Evolutionary conservation across 2,888 invertebrate species (phyloP), one percentile per base, ranked within the genome.

Genomic region (Drosophila mulleri): DNA sequence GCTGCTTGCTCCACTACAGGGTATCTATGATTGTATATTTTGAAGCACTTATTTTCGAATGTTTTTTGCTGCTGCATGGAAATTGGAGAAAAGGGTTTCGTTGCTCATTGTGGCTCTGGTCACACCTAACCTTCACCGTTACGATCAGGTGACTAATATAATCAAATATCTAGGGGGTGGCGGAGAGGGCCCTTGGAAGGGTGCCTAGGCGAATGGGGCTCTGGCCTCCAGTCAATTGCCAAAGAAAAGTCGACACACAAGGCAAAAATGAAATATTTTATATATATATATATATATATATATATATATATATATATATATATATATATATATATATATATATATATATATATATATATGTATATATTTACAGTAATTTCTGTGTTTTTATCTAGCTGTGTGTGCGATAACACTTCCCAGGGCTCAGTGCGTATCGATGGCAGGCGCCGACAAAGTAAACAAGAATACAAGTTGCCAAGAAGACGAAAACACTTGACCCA

Each of bases 381-480:
- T 35, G 52, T 70, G 45, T 53, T 23, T 67, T 77, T 76, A 73
- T 77, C 77, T 68, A 65, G 41, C 41, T 58, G 62, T 63, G 54
- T 45, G 54, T 45, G 69, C 66, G 80, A 78, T 67, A 78, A 80
- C 63, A 69, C 69, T 63, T 69, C 29, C 50, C 54, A 64, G 68
- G 60, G 56, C 67, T 47, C 61, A 47, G 18, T 3, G 32, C 42
- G 59, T 65, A 76, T 80, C 70, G 79, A 80, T 73, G 73, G 48
- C 54, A 61, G 66, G 63, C 73, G 73, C 67, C 73, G 59, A 77
- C 70, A 80, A 79, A 79, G 67, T 73, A 79, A 79, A 73, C 73
- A 79, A 80, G 70, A 75, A 60, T 60, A 63, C 64, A 72, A 76
- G 67, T 61, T 61, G 59, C 41, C 53, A 23, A 58, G 59, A 56